phyloP scores from a whole-genome alignment of 2,113 vertebrate genomes.

The Sisor rabdophorus region DNA sequence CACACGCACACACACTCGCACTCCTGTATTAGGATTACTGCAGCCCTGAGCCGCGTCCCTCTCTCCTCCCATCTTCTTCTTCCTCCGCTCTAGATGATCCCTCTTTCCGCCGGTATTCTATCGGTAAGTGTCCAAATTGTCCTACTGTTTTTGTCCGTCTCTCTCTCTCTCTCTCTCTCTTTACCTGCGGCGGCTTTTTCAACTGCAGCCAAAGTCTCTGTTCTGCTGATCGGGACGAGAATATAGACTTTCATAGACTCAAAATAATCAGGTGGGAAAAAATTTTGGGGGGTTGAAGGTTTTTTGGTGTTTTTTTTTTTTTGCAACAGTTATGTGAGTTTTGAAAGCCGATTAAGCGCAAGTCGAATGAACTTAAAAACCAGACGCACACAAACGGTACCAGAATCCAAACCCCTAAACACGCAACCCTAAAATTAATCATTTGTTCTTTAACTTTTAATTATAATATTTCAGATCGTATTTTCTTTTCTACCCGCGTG shows the following conservation, averaged over 20 bases:
- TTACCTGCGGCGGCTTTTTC: constrained; percentile 17
- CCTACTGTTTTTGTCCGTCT: background rate
- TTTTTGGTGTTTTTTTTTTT: too few species aligned
- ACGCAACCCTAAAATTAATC: background rate
- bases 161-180: background rate
- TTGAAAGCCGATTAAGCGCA: background rate
- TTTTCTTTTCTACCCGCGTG: background rate
- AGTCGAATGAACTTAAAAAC: too few species aligned
- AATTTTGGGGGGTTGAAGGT: too few species aligned
- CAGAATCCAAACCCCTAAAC: background rate
- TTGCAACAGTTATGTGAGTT: background rate
- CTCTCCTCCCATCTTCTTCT: constrained; percentile 8
- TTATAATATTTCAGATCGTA: background rate
- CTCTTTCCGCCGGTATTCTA: background rate
- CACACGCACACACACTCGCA: background rate
- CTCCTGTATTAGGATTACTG: constrained; percentile 31
- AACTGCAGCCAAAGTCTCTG: background rate
- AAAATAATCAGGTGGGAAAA: too few species aligned
- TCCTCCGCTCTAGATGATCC: constrained; percentile 27
- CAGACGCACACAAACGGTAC: background rate
- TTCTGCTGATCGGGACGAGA: background rate
- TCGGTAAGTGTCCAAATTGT: constrained; percentile 11
- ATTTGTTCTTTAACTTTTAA: background rate
- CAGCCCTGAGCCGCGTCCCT: constrained; percentile 17
- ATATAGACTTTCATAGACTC: background rate